phyloP scores from a whole-genome alignment of 1,140 invertebrate species.

The Drosophila dunni region DNA sequence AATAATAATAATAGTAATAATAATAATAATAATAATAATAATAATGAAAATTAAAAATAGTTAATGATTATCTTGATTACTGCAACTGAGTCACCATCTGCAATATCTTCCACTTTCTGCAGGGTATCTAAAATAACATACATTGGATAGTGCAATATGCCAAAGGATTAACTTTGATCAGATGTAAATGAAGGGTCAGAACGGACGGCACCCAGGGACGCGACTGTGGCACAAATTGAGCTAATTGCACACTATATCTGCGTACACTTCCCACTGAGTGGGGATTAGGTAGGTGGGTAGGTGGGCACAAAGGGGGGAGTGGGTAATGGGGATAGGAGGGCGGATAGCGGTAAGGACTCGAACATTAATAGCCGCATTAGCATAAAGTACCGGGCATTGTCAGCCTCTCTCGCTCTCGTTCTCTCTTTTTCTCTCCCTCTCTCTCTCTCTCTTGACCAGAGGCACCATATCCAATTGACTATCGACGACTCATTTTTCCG shows the following conservation, averaged over 20 bases:
- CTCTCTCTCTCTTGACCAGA: too few species aligned
- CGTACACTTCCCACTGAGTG: slow-evolving; percentile 23
- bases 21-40: not conserved
- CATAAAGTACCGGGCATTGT: slow-evolving; percentile 64
- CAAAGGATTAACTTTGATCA: slow-evolving; percentile 80
- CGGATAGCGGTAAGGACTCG: slow-evolving; percentile 14
- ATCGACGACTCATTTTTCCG: slow-evolving; percentile 2
- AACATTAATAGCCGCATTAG: slow-evolving; percentile 78
- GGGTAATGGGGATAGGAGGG: not conserved
- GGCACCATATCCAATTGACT: slow-evolving; percentile 14
- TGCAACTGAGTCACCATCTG: not conserved
- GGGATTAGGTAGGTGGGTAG: not conserved
- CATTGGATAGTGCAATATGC: slow-evolving; percentile 50
- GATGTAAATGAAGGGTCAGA: slow-evolving; percentile 42
- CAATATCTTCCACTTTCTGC: not conserved
- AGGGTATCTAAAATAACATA: slow-evolving; percentile 24
- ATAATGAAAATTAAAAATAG: too few species aligned
- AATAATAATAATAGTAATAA: not conserved
- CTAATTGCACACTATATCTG: slow-evolving; percentile 77
- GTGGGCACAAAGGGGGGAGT: not conserved
- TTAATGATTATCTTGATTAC: not conserved
- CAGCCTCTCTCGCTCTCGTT: slow-evolving; percentile 22
- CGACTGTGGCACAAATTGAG: slow-evolving; percentile 73
- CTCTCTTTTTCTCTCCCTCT: too few species aligned
- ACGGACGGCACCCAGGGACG: slow-evolving; percentile 24